Conservation (phyloP, 2,797 vertebrate genomes). For the Scolopax rusticola region DNA sequence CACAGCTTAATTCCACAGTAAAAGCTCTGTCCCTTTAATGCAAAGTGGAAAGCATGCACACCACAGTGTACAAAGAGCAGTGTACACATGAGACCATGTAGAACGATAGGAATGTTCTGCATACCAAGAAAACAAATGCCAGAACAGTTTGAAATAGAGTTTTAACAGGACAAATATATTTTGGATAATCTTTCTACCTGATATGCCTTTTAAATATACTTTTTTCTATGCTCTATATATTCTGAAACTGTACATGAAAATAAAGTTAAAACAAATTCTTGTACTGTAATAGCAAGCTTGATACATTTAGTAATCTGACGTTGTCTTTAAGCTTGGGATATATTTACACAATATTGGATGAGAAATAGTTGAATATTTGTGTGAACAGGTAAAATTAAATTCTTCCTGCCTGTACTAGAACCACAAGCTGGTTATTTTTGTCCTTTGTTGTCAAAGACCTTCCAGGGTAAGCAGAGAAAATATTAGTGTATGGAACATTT, state of each 20-base stretch:
- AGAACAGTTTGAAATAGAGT: neutral
- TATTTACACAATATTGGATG: conserved; percentile 9
- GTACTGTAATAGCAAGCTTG: neutral
- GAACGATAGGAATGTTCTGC: neutral
- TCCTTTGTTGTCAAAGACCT: conserved; percentile 36
- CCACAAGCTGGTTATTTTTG: conserved; percentile 32
- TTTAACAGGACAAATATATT: conserved; percentile 14
- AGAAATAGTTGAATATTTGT: conserved; percentile 29
- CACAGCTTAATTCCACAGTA: neutral
- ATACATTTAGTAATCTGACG: neutral
- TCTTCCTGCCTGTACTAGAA: conserved; percentile 45
- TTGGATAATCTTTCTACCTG: conserved; percentile 40
- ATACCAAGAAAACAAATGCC: neutral
- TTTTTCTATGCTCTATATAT: conserved; percentile 73
- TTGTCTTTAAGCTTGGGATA: neutral
- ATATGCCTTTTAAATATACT: conserved; percentile 51
- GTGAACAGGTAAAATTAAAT: conserved; percentile 62
- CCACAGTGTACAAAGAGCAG: neutral
- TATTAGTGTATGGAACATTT: neutral
- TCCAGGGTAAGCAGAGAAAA: neutral
- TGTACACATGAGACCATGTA: neutral
- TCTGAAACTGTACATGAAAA: conserved; percentile 72
- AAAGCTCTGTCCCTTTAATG: neutral
- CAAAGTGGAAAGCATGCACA: neutral
- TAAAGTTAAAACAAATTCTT: conserved; percentile 67